Evolutionary conservation across 2,888 invertebrate species (phyloP), one percentile per base, ranked within the genome.

Genomic region (Hypsopygia costalis): DNA sequence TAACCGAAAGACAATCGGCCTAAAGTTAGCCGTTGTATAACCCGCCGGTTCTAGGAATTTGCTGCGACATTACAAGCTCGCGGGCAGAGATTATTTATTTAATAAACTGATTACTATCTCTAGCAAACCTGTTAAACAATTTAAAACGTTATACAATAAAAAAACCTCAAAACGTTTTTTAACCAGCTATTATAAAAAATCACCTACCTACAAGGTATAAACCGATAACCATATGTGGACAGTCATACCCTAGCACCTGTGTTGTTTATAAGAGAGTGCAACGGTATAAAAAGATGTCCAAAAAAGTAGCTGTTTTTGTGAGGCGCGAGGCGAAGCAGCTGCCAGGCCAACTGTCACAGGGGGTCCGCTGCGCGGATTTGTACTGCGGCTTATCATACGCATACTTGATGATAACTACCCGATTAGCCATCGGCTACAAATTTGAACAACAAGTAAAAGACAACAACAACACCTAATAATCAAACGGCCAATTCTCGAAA

Each of bases 261-360:
- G 87, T 88, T 85, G 85, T 85, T 83, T 88, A 83, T 83, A 85
- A 81, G 83, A 80, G 74, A 16, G 80, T 83, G 81, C 78, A 68
- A 64, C 64, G 64, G 69, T 69, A 83, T 83, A 87, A 88, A 88
- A 88, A 83, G 75, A 65, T 69, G 63, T 74, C 70, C 67, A 79
- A 87, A 86, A 88, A 88, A 86, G 79, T 77, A 73, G 67, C 71
- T 72, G 83, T 85, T 88, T 87, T 87, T 86, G 76, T 85, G 69
- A 76, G 74, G 77, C 82, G 87, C 81, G 82, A 79, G 81, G 68
- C 69, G 66, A 52, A 62, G 81, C 86, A 86, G 86, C 85, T 86
- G 86, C 81, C 69, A 56, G 52, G 69, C 79, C 87, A 88, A 87
- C 87, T 87, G 87, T 86, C 86, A 80, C 81, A 66, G 58, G 52